Percentiles rank a stretch among this genome's conserved stretches.
Conservation (phyloP, 2,797 vertebrate genomes). For the Champsocephalus esox region DNA sequence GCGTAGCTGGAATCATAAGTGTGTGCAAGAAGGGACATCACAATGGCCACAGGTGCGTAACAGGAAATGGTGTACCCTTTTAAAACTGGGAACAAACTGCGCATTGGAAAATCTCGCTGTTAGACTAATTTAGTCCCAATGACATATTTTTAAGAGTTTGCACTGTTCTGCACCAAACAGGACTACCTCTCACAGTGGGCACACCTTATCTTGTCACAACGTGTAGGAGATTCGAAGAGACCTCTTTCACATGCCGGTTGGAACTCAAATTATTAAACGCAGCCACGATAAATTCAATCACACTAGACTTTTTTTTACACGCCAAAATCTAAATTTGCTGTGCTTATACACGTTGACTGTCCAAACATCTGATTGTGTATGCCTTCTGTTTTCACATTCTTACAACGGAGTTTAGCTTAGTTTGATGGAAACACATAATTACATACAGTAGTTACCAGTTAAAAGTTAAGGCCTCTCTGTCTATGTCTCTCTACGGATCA, state of each 20-base stretch:
- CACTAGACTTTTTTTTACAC: not conserved
- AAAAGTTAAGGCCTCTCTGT: not conserved
- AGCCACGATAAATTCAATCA: constrained; percentile 8
- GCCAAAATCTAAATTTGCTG: not conserved
- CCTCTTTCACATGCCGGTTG: not conserved
- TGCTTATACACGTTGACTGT: not conserved
- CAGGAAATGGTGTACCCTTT: constrained; percentile 9
- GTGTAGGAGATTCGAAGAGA: not conserved
- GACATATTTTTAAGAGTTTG: constrained; percentile 13
- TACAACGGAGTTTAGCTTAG: not conserved
- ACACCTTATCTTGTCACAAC: not conserved
- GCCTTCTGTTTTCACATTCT: not conserved
- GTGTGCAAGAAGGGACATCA: constrained; percentile 13
- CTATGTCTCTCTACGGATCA: not conserved
- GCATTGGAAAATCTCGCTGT: constrained; percentile 16
- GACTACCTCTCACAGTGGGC: constrained; percentile 3
- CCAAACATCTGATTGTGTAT: not conserved
- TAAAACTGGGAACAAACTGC: constrained; percentile 13
- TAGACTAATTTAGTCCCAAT: constrained; percentile 16
- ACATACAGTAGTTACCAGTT: not conserved
- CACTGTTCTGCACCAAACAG: constrained; percentile 17
- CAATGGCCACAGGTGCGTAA: not conserved
- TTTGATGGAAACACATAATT: not conserved
- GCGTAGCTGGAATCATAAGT: constrained; percentile 23
- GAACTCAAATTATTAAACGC: not conserved